phyloP scores from a whole-genome alignment of 2,113 vertebrate species.

The Pitta sordida region DNA sequence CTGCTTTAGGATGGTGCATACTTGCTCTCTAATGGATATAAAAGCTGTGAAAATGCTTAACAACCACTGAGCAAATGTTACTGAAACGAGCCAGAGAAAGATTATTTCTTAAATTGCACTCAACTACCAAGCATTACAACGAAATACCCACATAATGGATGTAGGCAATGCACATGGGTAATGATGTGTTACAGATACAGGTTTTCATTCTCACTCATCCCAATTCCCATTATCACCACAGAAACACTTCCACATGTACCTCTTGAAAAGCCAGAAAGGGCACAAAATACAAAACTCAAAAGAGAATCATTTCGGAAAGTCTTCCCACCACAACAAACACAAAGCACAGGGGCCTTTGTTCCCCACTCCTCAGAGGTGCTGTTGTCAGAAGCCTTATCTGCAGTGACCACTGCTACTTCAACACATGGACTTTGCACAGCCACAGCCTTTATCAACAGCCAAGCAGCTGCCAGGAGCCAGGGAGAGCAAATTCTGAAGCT shows the following conservation, averaged over 20 bases:
- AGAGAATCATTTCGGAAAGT: not conserved
- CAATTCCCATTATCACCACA: not conserved
- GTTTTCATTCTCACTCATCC: not conserved
- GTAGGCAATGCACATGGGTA: not conserved
- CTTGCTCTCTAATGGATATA: not conserved
- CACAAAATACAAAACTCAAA: not conserved
- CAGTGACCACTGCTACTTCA: not conserved
- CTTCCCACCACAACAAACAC: not conserved
- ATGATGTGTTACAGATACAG: not conserved
- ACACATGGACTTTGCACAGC: fast-evolving
- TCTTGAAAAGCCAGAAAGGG: not conserved
- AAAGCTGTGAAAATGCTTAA: not conserved
- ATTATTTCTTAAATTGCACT: not conserved
- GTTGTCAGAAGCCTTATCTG: not conserved
- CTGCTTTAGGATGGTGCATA: not conserved
- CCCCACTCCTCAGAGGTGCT: not conserved
- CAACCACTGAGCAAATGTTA: not conserved
- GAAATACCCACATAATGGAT: not conserved
- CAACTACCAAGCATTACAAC: not conserved
- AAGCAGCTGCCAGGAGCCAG: not conserved
- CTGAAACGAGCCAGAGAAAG: not conserved
- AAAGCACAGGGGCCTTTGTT: not conserved
- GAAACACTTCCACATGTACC: not conserved
- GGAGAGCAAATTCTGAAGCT: not conserved
- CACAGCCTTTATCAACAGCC: not conserved